Evolutionary conservation across 2,797 vertebrate genomes (phyloP).

Genomic region (Anguilla anguilla): DNA sequence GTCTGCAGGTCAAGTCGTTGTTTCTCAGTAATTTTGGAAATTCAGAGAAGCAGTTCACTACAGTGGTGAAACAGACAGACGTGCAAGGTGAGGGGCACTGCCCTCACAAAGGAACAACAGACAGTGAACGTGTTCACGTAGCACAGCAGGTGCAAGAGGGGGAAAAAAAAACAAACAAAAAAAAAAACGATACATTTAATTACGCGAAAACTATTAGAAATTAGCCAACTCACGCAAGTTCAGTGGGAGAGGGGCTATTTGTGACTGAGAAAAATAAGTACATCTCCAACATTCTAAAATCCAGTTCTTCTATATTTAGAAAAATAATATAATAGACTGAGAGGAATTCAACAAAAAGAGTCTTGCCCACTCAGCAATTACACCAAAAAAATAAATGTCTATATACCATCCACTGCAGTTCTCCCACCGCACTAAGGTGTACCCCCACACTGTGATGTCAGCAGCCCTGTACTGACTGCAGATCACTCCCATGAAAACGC

Average conservation of each 20-base stretch:
- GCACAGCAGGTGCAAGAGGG: neutral
- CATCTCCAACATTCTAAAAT: neutral
- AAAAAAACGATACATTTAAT: neutral
- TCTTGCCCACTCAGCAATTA: neutral
- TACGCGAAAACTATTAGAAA: neutral
- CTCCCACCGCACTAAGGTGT: neutral
- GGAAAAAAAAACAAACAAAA: neutral
- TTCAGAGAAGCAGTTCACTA: neutral
- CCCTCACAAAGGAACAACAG: neutral
- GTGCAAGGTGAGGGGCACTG: neutral
- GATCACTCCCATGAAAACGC: neutral
- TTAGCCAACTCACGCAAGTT: neutral
- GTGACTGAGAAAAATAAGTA: neutral
- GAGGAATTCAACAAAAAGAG: slow-evolving; percentile 8
- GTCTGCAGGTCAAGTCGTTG: neutral
- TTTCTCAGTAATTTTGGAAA: neutral
- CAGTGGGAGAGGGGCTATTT: neutral
- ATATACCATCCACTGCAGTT: neutral
- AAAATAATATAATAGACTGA: neutral
- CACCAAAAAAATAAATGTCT: slow-evolving; percentile 12
- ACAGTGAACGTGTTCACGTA: neutral
- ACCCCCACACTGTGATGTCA: neutral
- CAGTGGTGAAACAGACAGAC: neutral
- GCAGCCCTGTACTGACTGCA: neutral
- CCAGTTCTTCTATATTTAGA: neutral